These are phyloP conservation scores for Euplagia quadripunctaria DNA, from an alignment of 2,888 invertebrate genomes.

Conservation along the genomic window DNA sequence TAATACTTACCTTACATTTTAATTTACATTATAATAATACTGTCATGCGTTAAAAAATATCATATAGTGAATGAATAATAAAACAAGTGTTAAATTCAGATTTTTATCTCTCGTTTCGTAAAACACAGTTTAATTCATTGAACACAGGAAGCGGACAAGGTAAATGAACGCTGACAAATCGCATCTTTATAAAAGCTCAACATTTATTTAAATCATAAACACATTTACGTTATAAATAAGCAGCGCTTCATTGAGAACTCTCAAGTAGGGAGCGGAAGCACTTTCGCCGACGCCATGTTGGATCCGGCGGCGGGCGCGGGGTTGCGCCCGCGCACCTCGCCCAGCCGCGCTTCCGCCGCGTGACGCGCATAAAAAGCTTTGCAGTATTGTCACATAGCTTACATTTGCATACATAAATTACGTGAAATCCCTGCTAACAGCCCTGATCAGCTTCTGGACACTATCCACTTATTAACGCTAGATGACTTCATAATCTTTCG, in stretches of 20 bases:
- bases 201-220: conserved; percentile 59
- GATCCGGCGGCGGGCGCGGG: conserved; percentile 84
- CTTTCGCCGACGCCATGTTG: conserved; percentile 86
- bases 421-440: conserved; percentile 76
- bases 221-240: conserved; percentile 70
- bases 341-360: conserved; percentile 78
- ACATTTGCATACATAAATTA: conserved; percentile 82
- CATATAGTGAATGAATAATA: conserved; percentile 25
- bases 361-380: conserved; percentile 83
- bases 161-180: conserved; percentile 52
- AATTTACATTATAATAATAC: conserved; percentile 8
- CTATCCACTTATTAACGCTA: conserved; percentile 2
- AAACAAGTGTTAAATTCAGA: conserved; percentile 17
- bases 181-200: conserved; percentile 48
- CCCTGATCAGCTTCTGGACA: conserved; percentile 37
- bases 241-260: conserved; percentile 80
- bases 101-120: conserved; percentile 24
- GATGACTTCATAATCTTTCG: conserved; percentile 3
- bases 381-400: conserved; percentile 77
- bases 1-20: not conserved
- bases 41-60: conserved; percentile 13
- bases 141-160: conserved; percentile 41
- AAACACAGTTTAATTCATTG: conserved; percentile 33
- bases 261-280: conserved; percentile 82
- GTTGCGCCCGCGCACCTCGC: conserved; percentile 80